phyloP scores from a whole-genome alignment of 2,888 invertebrate genomes.

The Bimastos eiseni region DNA sequence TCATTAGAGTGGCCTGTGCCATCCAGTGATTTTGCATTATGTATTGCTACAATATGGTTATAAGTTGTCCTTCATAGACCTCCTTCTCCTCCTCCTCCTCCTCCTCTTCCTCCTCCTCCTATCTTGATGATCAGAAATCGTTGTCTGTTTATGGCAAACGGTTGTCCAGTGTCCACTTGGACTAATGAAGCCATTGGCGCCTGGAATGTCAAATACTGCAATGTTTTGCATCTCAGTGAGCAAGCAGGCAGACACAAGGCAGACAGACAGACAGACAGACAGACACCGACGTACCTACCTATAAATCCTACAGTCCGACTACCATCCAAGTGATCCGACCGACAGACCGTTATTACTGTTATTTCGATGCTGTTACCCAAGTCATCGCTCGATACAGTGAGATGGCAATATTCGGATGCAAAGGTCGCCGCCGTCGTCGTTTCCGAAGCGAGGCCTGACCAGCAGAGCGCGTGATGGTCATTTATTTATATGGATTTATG shows the following conservation, averaged over 20 bases:
- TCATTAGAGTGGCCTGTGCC: background rate
- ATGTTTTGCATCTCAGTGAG: background rate
- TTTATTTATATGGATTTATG: slow-evolving; percentile 13
- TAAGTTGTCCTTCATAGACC: background rate
- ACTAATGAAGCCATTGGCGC: background rate
- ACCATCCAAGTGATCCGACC: background rate
- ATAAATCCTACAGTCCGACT: background rate
- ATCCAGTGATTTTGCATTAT: background rate
- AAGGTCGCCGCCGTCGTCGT: background rate
- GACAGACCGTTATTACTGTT: background rate
- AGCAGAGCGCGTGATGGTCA: slow-evolving; percentile 2
- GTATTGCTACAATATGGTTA: background rate
- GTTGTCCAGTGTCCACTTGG: background rate
- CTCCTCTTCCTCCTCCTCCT: too few relatives aligned
- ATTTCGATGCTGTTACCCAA: background rate
- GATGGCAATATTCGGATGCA: slow-evolving; percentile 1
- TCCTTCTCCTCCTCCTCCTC: too few relatives aligned
- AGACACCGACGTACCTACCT: background rate
- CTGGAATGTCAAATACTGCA: background rate
- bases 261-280: background rate
- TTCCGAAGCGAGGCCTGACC: background rate
- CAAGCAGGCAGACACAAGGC: background rate
- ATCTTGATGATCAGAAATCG: background rate
- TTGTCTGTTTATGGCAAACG: background rate
- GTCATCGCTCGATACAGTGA: background rate